phyloP scores from a whole-genome alignment of 2,797 vertebrate species.

The Limosa lapponica region DNA sequence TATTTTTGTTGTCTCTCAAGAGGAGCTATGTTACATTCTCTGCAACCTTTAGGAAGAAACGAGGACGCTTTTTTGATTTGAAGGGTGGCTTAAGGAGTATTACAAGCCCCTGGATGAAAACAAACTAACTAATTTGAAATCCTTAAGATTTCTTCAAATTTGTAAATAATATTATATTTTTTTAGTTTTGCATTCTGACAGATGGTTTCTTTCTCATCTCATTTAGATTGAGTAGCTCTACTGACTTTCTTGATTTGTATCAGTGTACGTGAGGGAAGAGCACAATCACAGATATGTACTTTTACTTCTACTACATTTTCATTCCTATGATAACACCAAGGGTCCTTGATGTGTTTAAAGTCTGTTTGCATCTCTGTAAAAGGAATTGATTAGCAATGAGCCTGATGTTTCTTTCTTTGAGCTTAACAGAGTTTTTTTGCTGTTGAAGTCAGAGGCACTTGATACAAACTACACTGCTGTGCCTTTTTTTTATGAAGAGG shows the following conservation, averaged over 20 bases:
- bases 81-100: not conserved
- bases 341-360: not conserved
- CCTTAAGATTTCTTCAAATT: slow-evolving; percentile 16
- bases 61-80: not conserved
- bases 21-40: not conserved
- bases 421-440: not conserved
- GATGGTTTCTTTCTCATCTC: not conserved
- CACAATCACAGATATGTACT: not conserved
- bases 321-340: not conserved
- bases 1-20: slow-evolving; percentile 6
- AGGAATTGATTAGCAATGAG: not conserved
- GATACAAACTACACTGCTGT: not conserved
- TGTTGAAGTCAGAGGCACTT: not conserved
- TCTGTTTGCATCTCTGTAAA: not conserved
- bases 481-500: not conserved
- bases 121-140: not conserved
- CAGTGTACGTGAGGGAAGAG: not conserved
- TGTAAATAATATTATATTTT: not conserved
- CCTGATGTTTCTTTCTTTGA: not conserved
- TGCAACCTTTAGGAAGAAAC: not conserved
- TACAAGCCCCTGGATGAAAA: not conserved
- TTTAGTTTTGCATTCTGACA: not conserved
- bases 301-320: not conserved
- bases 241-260: not conserved
- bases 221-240: not conserved